Percentiles rank a stretch among this genome's conserved stretches.
Evolutionary conservation across 2,797 vertebrate genomes (phyloP).

Genomic region (Poeciliopsis infans): DNA sequence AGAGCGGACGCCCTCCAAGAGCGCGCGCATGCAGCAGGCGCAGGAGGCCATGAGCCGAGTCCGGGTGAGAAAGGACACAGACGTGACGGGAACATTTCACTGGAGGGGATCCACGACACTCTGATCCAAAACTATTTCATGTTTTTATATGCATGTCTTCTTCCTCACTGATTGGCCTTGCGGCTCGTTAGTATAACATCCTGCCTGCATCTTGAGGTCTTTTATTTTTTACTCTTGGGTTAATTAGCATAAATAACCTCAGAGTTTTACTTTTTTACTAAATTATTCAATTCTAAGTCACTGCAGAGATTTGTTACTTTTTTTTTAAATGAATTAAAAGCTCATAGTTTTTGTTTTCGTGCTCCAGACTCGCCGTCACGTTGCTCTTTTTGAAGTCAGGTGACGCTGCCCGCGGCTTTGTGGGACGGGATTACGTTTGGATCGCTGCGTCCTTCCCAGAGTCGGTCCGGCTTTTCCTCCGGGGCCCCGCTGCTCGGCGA

Average conservation of each 20-base stretch:
- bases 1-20: conserved; percentile 94
- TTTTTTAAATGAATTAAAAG: not conserved
- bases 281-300: not conserved
- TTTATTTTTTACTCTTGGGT: not conserved
- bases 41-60: conserved; percentile 96
- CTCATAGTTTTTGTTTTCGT: not conserved
- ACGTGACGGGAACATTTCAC: not conserved
- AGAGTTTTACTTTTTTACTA: not conserved
- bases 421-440: conserved; percentile 46
- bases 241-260: not conserved
- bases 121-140: not conserved
- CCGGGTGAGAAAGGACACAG: conserved; percentile 83
- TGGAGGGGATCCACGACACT: too few relatives aligned
- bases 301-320: not conserved
- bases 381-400: conserved; percentile 28
- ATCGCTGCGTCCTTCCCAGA: conserved; percentile 47
- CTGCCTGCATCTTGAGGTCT: not conserved
- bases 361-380: conserved; percentile 19
- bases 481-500: conserved; percentile 1
- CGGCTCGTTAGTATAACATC: not conserved
- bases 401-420: conserved; percentile 32
- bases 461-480: conserved; percentile 26
- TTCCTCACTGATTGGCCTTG: not conserved
- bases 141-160: not conserved
- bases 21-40: conserved; percentile 96